Conservation (phyloP, 2,113 vertebrate genomes). For the Rana temporaria region DNA sequence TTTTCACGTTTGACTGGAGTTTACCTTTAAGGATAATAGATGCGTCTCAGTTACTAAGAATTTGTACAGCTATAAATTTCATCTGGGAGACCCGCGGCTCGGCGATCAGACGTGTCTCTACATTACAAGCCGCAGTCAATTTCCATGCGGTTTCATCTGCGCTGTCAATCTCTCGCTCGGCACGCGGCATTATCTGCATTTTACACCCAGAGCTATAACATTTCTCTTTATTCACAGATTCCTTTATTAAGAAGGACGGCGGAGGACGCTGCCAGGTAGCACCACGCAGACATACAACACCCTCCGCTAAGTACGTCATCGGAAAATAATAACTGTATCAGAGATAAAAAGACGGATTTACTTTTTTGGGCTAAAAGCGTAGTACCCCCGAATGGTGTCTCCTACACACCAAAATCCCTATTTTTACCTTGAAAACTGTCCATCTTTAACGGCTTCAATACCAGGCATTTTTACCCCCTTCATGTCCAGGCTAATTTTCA, state of each 20-base stretch:
- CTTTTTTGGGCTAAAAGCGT: too few relatives aligned
- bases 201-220: constrained; percentile 32
- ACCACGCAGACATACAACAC: background rate
- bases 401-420: too few relatives aligned
- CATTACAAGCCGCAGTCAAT: constrained; percentile 20
- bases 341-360: too few relatives aligned
- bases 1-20: background rate
- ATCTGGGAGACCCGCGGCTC: background rate
- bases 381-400: too few relatives aligned
- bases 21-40: constrained; percentile 17
- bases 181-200: constrained; percentile 40
- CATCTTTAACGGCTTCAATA: too few relatives aligned
- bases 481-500: too few relatives aligned
- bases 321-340: too few relatives aligned
- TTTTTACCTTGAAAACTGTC: too few relatives aligned
- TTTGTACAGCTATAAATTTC: constrained; percentile 33
- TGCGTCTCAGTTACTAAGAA: background rate
- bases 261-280: background rate
- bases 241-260: background rate
- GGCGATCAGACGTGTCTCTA: background rate
- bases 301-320: background rate
- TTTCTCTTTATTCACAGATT: constrained; percentile 11
- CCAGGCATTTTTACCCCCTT: too few relatives aligned
- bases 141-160: constrained; percentile 2
- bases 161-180: constrained; percentile 14